Evolutionary conservation across 2,888 invertebrate species (phyloP), one percentile per base, ranked within the genome.

Genomic region (Leptura quadrifasciata): DNA sequence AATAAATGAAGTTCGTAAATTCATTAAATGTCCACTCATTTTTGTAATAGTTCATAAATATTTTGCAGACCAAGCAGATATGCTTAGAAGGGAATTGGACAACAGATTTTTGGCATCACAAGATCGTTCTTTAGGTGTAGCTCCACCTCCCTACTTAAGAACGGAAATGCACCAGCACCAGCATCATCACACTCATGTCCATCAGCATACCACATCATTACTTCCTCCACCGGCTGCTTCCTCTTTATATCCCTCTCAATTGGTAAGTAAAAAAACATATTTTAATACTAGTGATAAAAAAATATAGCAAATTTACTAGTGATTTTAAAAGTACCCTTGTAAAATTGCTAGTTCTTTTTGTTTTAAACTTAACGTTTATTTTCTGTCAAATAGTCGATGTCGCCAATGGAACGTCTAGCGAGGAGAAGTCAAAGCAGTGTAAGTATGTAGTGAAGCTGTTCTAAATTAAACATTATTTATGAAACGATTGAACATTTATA

Each of bases 111-210:
- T 97, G 87, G 96, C 97, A 84, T 95, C 96, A 69, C 95, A 95
- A 88, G 95, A 95, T 84, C 91, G 94, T 81, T 90, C 89, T 76
- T 89, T 91, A 71, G 90, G 92, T 77, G 88, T 89, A 75, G 89
- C 87, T 78, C 90, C 88, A 76, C 89, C 87, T 69, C 89, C 86
- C 76, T 94, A 93, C 84, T 91, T 94, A 86, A 93, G 95, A 86
- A 96, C 96, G 68, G 97, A 96, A 91, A 94, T 96, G 93, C 97
- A 96, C 89, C 96, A 96, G 91, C 97, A 97, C 91, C 96, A 96
- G 89, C 97, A 97, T 90, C 96, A 97, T 88, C 97, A 96, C 89
- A 96, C 96, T 71, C 96, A 96, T 90, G 94, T 97, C 86, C 97
- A 96, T 91, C 96, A 96, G 87, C 95, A 96, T 88, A 94, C 95